Evolutionary conservation across 2,888 invertebrate genomes (phyloP).

Genomic region (Eupithecia centaureata): DNA sequence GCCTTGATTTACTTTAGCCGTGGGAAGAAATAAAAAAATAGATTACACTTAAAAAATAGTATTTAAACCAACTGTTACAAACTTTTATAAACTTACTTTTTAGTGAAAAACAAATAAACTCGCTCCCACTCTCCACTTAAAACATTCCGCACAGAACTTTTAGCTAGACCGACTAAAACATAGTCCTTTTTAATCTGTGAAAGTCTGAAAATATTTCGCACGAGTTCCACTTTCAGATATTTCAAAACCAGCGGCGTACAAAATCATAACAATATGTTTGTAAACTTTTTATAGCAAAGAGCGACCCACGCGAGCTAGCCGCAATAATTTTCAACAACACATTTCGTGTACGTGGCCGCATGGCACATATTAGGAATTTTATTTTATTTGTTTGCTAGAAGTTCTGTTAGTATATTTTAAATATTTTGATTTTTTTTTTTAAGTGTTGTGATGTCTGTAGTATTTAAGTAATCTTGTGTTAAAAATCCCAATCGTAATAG

Average conservation of each 20-base stretch:
- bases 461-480: neutral
- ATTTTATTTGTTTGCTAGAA: constrained; percentile 13
- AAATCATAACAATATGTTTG: constrained; percentile 26
- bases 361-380: constrained; percentile 3
- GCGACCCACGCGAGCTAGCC: constrained; percentile 12
- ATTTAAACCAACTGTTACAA: too few relatives aligned
- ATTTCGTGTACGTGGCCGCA: constrained; percentile 25
- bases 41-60: too few relatives aligned
- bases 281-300: constrained; percentile 22
- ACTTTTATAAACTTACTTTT: too few relatives aligned
- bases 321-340: constrained; percentile 24
- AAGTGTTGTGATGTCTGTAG: too few relatives aligned
- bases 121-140: neutral
- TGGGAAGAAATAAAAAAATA: too few relatives aligned
- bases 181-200: neutral
- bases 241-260: constrained; percentile 17
- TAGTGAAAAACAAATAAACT: too few relatives aligned
- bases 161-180: neutral
- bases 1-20: too few relatives aligned
- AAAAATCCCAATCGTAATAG: too few relatives aligned
- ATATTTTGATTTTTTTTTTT: neutral
- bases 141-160: neutral
- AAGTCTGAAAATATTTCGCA: constrained; percentile 8
- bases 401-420: constrained; percentile 9
- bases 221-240: constrained; percentile 9